These are phyloP conservation scores for Chrysomallon squamiferum DNA, from an alignment of 1,140 invertebrate genomes.

Conservation along the genomic window DNA sequence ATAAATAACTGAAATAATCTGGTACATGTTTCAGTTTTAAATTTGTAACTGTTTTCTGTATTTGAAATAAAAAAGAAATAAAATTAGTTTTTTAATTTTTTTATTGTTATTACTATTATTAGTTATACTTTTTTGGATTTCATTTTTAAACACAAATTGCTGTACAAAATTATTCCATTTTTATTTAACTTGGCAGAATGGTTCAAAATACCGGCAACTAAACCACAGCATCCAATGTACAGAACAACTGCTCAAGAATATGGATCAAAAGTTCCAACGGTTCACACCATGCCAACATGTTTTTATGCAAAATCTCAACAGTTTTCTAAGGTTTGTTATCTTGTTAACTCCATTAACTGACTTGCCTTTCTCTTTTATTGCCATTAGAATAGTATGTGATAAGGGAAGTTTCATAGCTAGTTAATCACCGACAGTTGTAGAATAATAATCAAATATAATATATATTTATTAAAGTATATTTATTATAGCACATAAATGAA, in stretches of 20 bases:
- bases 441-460: not conserved
- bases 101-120: not conserved
- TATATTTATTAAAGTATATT: not conserved
- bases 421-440: too few species aligned
- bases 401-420: too few species aligned
- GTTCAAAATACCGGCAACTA: conserved; percentile 54
- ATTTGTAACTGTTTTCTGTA: not conserved
- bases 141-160: not conserved
- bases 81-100: not conserved
- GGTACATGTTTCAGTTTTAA: not conserved
- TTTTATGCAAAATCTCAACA: conserved; percentile 57
- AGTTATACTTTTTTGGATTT: not conserved
- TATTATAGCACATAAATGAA: too few species aligned
- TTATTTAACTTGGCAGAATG: conserved; percentile 33
- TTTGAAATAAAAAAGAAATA: not conserved
- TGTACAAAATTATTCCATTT: not conserved
- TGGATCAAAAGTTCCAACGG: conserved; percentile 49
- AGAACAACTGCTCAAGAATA: conserved; percentile 48
- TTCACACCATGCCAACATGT: conserved; percentile 57
- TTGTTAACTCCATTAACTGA: too few species aligned
- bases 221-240: conserved; percentile 58
- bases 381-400: too few species aligned
- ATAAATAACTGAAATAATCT: too few species aligned
- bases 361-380: too few species aligned
- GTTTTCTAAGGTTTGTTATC: conserved; percentile 56